phyloP scores from a whole-genome alignment of 2,888 invertebrate species.

The Troides aeacus region DNA sequence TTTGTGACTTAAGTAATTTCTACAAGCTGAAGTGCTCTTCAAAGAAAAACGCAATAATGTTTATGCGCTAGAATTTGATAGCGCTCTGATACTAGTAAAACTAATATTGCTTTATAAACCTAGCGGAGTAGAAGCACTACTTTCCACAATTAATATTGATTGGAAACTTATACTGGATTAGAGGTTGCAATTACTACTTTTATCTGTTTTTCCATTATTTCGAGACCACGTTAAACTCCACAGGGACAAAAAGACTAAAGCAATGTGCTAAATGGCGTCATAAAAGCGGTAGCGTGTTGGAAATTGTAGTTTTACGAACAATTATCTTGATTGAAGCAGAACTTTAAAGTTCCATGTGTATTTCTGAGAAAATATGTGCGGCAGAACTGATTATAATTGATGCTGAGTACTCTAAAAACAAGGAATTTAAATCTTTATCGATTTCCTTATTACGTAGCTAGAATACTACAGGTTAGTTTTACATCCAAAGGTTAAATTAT shows the following conservation, averaged over 20 bases:
- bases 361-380: neutral
- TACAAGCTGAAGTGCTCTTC: too few relatives aligned
- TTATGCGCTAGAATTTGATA: too few relatives aligned
- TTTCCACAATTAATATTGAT: neutral
- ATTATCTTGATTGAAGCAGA: neutral
- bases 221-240: slow-evolving; percentile 13
- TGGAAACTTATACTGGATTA: neutral
- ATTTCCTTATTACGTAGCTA: too few relatives aligned
- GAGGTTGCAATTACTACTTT: neutral
- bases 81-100: too few relatives aligned
- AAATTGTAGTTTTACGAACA: slow-evolving; percentile 7
- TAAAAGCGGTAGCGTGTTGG: slow-evolving; percentile 1
- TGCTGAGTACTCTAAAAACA: too few relatives aligned
- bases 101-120: neutral
- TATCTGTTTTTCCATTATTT: slow-evolving; percentile 22
- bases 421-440: too few relatives aligned
- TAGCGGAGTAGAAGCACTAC: too few relatives aligned
- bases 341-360: neutral
- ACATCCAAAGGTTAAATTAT: too few relatives aligned
- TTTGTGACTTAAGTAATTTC: too few relatives aligned
- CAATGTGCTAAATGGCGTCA: slow-evolving; percentile 18
- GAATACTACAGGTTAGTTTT: too few relatives aligned
- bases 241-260: slow-evolving; percentile 9
- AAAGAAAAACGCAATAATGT: too few relatives aligned
- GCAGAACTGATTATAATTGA: neutral